Percentiles rank a stretch among this genome's conserved stretches.
Conservation (phyloP, 2,113 vertebrate species). For the Anguilla rostrata region DNA sequence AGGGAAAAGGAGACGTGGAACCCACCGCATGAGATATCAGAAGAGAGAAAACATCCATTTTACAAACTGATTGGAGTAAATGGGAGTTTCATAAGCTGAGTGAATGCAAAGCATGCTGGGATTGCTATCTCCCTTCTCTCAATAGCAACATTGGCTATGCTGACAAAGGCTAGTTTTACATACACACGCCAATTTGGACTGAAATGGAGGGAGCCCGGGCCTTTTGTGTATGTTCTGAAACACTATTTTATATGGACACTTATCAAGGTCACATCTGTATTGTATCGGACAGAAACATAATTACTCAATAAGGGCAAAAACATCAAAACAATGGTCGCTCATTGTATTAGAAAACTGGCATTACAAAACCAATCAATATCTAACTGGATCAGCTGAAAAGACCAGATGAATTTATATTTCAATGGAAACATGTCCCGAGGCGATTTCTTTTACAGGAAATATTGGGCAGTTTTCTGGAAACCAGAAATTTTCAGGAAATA, state of each 20-base stretch:
- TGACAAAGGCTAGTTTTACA: background rate
- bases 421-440: background rate
- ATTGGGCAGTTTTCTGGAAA: conserved; percentile 1
- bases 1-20: no score
- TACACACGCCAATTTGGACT: background rate
- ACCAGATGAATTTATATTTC: background rate
- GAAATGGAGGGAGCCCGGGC: background rate
- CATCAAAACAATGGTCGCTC: background rate
- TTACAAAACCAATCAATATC: background rate
- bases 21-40: background rate
- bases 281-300: background rate
- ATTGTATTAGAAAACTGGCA: conserved; percentile 2
- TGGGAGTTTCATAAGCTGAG: background rate
- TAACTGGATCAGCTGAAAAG: background rate
- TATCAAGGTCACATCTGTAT: background rate
- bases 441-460: background rate
- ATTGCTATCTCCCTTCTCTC: background rate
- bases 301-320: background rate
- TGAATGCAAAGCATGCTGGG: background rate
- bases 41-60: background rate
- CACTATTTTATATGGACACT: background rate
- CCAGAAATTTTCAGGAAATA: conserved; percentile 5
- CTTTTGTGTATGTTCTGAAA: background rate
- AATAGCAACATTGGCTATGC: background rate
- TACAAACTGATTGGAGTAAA: background rate